Conservation (phyloP, 2,888 invertebrate genomes). For the Drepanosiphum platanoidis region DNA sequence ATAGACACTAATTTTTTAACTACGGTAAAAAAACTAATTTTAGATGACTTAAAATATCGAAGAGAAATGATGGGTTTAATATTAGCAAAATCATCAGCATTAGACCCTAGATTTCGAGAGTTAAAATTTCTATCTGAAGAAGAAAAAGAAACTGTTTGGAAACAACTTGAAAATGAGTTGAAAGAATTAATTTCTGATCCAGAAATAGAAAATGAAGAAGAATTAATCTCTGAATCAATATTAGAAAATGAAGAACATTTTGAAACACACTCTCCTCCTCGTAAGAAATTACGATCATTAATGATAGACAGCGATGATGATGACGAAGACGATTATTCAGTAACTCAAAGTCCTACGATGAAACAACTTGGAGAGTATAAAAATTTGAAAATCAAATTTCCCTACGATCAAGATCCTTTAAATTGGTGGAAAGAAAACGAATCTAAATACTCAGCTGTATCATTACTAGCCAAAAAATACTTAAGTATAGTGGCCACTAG, state of each 20-base stretch:
- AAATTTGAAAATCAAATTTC: constrained; percentile 8
- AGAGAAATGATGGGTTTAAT: too few species aligned
- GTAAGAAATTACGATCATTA: background rate
- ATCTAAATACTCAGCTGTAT: constrained; percentile 11
- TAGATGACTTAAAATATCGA: too few species aligned
- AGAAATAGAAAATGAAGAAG: too few species aligned
- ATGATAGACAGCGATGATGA: constrained; percentile 6
- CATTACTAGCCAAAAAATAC: constrained; percentile 26
- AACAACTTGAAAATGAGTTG: too few species aligned
- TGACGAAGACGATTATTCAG: background rate
- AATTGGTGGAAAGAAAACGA: constrained; percentile 14
- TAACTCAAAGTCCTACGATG: background rate
- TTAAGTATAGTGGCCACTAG: background rate
- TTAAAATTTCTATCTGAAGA: too few species aligned
- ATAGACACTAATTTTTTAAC: too few species aligned
- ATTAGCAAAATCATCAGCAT: too few species aligned
- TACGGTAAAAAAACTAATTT: too few species aligned
- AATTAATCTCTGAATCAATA: background rate
- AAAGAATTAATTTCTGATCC: too few species aligned
- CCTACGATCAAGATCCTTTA: background rate
- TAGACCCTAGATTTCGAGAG: too few species aligned
- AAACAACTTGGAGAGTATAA: background rate
- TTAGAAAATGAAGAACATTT: background rate
- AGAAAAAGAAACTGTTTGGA: too few species aligned
- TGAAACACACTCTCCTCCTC: background rate